These are phyloP conservation scores for Rhinoraja longicauda DNA, from an alignment of 2,797 vertebrate species.

Conservation along the genomic window DNA sequence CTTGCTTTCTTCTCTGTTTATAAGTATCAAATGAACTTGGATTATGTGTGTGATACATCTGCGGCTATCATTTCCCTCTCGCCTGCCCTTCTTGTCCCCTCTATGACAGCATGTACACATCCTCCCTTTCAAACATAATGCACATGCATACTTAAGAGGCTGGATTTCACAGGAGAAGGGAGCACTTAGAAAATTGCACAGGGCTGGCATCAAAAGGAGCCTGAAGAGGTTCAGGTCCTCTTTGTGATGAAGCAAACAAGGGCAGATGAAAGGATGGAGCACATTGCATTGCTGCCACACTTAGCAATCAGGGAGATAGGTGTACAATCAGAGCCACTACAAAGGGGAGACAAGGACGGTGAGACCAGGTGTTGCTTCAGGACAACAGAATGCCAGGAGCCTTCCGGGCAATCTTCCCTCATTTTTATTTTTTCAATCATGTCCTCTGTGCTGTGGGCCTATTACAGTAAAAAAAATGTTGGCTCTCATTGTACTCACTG, in stretches of 20 bases:
- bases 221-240: conserved; percentile 9
- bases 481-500: not conserved
- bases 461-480: not conserved
- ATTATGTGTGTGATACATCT: too few relatives aligned
- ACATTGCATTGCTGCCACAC: conserved; percentile 85
- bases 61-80: not conserved
- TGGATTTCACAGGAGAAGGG: not conserved
- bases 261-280: conserved; percentile 78
- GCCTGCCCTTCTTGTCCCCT: not conserved
- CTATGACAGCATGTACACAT: not conserved
- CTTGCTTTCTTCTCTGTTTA: not conserved
- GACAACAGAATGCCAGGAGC: not conserved
- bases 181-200: not conserved
- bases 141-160: not conserved
- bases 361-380: conserved; percentile 29
- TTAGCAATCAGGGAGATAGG: conserved; percentile 77
- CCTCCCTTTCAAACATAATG: conserved; percentile 10
- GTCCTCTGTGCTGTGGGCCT: not conserved
- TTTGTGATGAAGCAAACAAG: conserved; percentile 48
- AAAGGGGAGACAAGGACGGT: not conserved
- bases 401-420: conserved; percentile 21
- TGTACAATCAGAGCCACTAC: conserved; percentile 41
- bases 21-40: not conserved
- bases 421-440: conserved; percentile 4
- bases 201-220: conserved; percentile 30